Evolutionary conservation across 1,140 invertebrate genomes (phyloP).

Genomic region (Drosophila erecta): DNA sequence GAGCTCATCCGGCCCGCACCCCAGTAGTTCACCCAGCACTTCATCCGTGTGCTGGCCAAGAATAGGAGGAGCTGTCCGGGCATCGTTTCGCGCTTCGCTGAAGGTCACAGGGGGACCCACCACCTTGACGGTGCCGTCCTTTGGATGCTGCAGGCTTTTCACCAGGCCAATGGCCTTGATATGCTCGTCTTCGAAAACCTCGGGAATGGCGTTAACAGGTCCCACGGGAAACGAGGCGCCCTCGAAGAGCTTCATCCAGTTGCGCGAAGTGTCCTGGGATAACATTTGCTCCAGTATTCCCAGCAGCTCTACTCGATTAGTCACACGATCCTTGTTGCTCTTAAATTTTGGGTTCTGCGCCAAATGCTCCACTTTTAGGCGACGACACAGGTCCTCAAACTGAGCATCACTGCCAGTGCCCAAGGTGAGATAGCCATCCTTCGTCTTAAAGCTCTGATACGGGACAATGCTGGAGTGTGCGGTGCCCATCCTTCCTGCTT

Average conservation of each 20-base stretch:
- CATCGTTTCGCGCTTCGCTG: conserved; percentile 89
- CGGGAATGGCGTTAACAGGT: conserved; percentile 93
- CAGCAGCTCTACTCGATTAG: conserved; percentile 90
- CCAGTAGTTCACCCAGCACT: conserved; percentile 89
- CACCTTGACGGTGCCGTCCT: conserved; percentile 90
- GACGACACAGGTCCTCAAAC: conserved; percentile 89
- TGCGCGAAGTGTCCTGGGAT: conserved; percentile 88
- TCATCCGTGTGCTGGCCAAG: conserved; percentile 95
- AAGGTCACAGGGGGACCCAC: conserved; percentile 95
- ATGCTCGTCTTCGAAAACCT: conserved; percentile 96
- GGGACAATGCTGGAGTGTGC: conserved; percentile 98
- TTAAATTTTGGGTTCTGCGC: conserved; percentile 88
- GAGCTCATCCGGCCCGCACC: conserved; percentile 85
- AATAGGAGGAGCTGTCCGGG: conserved; percentile 91
- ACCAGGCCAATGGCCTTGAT: conserved; percentile 91
- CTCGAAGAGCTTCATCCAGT: conserved; percentile 92
- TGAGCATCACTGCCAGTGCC: conserved; percentile 93
- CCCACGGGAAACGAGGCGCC: conserved; percentile 93
- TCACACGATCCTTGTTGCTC: conserved; percentile 91
- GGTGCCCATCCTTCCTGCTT: conserved; percentile 93
- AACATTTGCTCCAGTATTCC: conserved; percentile 88
- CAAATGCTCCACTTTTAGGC: conserved; percentile 88
- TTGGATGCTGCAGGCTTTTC: conserved; percentile 90
- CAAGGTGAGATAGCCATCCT: conserved; percentile 93
- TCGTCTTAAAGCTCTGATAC: conserved; percentile 94